Conservation (phyloP, 2,797 vertebrate genomes). For the Spea hammondii region DNA sequence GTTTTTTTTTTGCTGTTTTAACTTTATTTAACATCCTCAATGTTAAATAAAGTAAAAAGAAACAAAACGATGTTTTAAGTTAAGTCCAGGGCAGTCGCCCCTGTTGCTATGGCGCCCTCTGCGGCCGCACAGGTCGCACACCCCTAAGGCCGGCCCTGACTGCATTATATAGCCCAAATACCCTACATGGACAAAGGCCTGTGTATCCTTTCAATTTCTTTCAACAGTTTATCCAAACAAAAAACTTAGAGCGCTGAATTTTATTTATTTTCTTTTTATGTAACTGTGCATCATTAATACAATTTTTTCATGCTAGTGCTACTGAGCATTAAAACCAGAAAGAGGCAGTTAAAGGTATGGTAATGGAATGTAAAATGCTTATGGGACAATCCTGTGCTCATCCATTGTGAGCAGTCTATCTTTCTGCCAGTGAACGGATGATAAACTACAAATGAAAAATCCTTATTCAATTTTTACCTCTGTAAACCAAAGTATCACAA, state of each 20-base stretch:
- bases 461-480: constrained; percentile 26
- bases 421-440: constrained; percentile 20
- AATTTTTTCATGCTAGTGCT: constrained; percentile 26
- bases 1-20: too few relatives aligned
- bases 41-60: too few relatives aligned
- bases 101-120: too few relatives aligned
- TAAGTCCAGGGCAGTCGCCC: too few relatives aligned
- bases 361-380: constrained; percentile 34
- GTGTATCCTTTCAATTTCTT: too few relatives aligned
- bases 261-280: constrained; percentile 30
- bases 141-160: too few relatives aligned
- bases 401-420: constrained; percentile 28
- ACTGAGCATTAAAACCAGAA: constrained; percentile 34
- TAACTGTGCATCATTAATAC: constrained; percentile 38
- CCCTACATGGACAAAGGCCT: too few relatives aligned
- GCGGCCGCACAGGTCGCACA: too few relatives aligned
- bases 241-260: neutral
- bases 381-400: constrained; percentile 34
- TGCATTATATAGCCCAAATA: too few relatives aligned
- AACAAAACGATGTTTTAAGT: too few relatives aligned
- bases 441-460: constrained; percentile 45
- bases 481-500: constrained; percentile 23
- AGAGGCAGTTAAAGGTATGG: constrained; percentile 32
- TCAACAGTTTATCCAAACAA: too few relatives aligned
- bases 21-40: too few relatives aligned